Evolutionary conservation across 2,888 invertebrate genomes (phyloP), one percentile per base, ranked within the genome.

Genomic region (Lasioglossum villosulum): DNA sequence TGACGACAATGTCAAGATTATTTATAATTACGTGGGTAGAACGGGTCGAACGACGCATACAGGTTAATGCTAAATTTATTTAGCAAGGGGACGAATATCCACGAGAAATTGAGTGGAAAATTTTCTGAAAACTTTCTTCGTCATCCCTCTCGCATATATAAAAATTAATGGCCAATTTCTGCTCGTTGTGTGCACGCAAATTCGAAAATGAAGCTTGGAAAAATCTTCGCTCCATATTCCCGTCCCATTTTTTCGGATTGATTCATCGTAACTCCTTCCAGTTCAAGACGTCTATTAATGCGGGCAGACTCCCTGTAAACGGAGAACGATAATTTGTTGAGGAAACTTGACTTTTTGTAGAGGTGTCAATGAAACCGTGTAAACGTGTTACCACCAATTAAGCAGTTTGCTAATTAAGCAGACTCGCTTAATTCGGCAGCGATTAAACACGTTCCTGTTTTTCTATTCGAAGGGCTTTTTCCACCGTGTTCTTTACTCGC

Each of bases 391-490:
- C 63, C 23, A 52, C 52, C 81, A 73, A 82, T 78, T 78, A 42
- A 39, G 14, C 16, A 27, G 71, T 66, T 14, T 45, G 75, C 52
- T 75, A 76, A 82, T 78, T 78, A 59, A 39, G 19, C 16, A 27
- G 71, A 72, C 4, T 63, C 37, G 12, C 27, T 39, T 75, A 14
- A 12, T 19, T 14, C 23, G 42, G 27, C 42, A 23, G 27, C 34
- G 73, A 48, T 16, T 30, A 59, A 45, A 76, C 39, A 30, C 45
- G 72, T 80, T 19, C 68, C 68, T 77, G 52, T 72, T 83, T 71
- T 83, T 42, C 80, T 81, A 83, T 82, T 77, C 78, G 70, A 37
- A 72, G 71, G 48, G 75, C 75, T 75, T 74, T 85, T 87, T 78
- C 23, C 42, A 78, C 37, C 80, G 89, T 78, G 74, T 78, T 78